Evolutionary conservation across 2,797 vertebrate genomes (phyloP).

Genomic region (Pangasius larnaudii): DNA sequence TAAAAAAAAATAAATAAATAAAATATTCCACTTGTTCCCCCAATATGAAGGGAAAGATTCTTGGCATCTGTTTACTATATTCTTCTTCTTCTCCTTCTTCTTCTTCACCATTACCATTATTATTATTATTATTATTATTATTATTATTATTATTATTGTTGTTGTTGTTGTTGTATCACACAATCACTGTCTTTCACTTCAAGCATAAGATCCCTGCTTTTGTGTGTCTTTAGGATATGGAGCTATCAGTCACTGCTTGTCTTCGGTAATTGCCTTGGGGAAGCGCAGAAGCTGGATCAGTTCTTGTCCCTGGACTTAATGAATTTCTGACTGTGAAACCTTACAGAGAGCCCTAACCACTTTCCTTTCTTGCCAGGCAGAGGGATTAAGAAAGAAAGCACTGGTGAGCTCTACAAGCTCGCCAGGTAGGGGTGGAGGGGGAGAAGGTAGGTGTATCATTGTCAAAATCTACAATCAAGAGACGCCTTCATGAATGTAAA

Average conservation of each 20-base stretch:
- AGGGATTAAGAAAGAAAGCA: neutral
- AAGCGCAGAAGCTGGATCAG: neutral
- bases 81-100: neutral
- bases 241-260: neutral
- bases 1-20: too few relatives aligned
- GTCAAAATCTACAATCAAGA: too few relatives aligned
- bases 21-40: neutral
- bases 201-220: too few relatives aligned
- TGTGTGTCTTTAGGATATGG: neutral
- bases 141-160: neutral
- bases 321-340: slow-evolving; percentile 39
- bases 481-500: too few relatives aligned
- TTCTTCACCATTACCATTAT: neutral
- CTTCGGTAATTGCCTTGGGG: neutral
- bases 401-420: too few relatives aligned
- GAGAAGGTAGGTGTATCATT: too few relatives aligned
- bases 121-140: neutral
- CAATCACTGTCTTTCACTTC: neutral
- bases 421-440: too few relatives aligned
- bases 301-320: slow-evolving; percentile 10
- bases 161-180: neutral
- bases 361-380: slow-evolving; percentile 7
- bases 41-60: too few relatives aligned
- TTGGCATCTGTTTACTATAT: neutral
- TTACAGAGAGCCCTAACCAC: slow-evolving; percentile 20